Evolutionary conservation across 2,113 vertebrate species (phyloP).

Genomic region (Pheucticus melanocephalus): DNA sequence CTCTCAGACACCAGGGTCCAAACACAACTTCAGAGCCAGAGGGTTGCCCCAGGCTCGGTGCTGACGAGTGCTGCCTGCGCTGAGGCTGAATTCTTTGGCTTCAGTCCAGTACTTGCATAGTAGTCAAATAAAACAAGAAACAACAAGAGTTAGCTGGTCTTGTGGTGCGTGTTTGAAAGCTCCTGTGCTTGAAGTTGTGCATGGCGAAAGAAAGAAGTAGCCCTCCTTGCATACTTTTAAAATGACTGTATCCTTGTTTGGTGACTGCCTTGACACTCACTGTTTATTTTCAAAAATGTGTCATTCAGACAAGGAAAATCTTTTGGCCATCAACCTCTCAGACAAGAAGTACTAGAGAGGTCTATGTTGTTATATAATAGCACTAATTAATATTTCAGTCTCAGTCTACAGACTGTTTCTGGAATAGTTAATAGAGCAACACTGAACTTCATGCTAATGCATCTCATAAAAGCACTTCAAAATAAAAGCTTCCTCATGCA

Average conservation of each 20-base stretch:
- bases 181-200: neutral
- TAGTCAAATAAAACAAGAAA: slow-evolving; percentile 59
- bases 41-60: neutral
- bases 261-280: neutral
- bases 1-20: neutral
- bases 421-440: neutral
- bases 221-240: neutral
- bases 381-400: slow-evolving; percentile 21
- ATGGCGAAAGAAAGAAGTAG: neutral
- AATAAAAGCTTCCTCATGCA: neutral
- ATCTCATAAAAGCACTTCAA: neutral
- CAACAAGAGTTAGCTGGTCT: slow-evolving; percentile 40
- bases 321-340: neutral
- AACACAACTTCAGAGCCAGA: neutral
- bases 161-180: neutral
- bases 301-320: neutral
- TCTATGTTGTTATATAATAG: neutral
- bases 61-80: neutral
- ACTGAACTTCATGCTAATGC: neutral
- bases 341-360: neutral
- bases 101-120: slow-evolving; percentile 21
- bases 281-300: neutral
- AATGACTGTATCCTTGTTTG: neutral
- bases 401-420: slow-evolving; percentile 2
- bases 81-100: slow-evolving; percentile 32